Percentiles rank a stretch among this genome's conserved stretches.
Conservation (phyloP, 2,888 invertebrate genomes). For the Euplagia quadripunctaria region DNA sequence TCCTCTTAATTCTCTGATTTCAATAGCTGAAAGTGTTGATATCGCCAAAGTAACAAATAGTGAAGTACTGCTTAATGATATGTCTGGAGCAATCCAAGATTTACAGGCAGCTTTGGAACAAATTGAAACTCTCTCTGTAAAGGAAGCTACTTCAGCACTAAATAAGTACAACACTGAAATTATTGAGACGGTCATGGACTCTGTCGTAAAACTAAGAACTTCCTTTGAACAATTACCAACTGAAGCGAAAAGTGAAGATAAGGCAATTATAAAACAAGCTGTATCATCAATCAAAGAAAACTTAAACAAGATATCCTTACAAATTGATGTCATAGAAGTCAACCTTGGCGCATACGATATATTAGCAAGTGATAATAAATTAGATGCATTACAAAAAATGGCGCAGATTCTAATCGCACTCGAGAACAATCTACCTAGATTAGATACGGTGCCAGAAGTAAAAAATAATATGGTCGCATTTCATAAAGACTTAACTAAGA, state of each 20-base stretch:
- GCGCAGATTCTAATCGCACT: constrained; percentile 79
- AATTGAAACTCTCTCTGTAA: constrained; percentile 84
- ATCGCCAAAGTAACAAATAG: constrained; percentile 64
- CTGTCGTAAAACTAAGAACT: constrained; percentile 88
- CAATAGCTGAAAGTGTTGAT: constrained; percentile 71
- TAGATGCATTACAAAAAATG: constrained; percentile 79
- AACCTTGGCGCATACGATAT: constrained; percentile 76
- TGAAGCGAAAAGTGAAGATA: constrained; percentile 64
- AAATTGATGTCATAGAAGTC: constrained; percentile 68
- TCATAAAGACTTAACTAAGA: constrained; percentile 85
- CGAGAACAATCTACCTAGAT: constrained; percentile 74
- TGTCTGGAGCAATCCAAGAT: constrained; percentile 83
- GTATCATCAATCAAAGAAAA: constrained; percentile 71
- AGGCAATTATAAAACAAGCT: constrained; percentile 66
- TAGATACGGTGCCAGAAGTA: constrained; percentile 66
- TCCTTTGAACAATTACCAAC: constrained; percentile 84
- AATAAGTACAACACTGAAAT: constrained; percentile 87
- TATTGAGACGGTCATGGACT: constrained; percentile 89
- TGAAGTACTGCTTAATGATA: constrained; percentile 77
- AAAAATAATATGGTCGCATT: constrained; percentile 71
- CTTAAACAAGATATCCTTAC: constrained; percentile 70
- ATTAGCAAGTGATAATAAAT: constrained; percentile 78
- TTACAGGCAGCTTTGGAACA: constrained; percentile 81
- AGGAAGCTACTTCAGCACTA: constrained; percentile 77
- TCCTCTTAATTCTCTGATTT: constrained; percentile 72